Conservation (phyloP, 1,140 invertebrate genomes). For the Solenopsis invicta region DNA sequence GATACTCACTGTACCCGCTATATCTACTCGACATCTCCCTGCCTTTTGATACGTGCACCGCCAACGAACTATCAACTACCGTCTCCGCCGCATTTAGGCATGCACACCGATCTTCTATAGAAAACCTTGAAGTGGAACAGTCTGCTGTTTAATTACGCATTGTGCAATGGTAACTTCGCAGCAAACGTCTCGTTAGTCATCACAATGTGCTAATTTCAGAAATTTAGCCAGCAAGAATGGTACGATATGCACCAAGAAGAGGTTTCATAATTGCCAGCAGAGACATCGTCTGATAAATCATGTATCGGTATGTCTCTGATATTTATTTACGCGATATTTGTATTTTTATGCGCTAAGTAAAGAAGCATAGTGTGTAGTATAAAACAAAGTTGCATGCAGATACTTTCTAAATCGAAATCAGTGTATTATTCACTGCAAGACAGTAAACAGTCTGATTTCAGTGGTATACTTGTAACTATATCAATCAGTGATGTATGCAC, state of each 20-base stretch:
- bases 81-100: conserved; percentile 30
- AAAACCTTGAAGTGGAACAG: conserved; percentile 55
- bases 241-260: neutral
- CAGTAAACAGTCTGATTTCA: too few relatives aligned
- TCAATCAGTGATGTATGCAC: too few relatives aligned
- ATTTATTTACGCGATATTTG: neutral
- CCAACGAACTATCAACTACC: conserved; percentile 44
- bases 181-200: conserved; percentile 52
- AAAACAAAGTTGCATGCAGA: neutral
- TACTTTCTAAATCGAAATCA: too few relatives aligned
- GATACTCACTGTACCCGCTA: conserved; percentile 64
- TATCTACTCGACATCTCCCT: conserved; percentile 64
- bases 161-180: conserved; percentile 31
- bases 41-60: conserved; percentile 60
- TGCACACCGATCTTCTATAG: conserved; percentile 23
- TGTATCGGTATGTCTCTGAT: neutral
- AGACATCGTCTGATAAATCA: neutral
- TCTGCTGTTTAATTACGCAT: conserved; percentile 49
- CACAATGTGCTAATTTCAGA: conserved; percentile 34
- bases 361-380: neutral
- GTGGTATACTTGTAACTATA: too few relatives aligned
- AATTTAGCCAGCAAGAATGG: conserved; percentile 17
- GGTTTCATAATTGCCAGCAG: neutral
- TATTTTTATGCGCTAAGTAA: neutral
- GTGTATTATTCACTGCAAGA: too few relatives aligned